Conservation (phyloP, 2,888 invertebrate genomes). For the Antheraea assamensis region DNA sequence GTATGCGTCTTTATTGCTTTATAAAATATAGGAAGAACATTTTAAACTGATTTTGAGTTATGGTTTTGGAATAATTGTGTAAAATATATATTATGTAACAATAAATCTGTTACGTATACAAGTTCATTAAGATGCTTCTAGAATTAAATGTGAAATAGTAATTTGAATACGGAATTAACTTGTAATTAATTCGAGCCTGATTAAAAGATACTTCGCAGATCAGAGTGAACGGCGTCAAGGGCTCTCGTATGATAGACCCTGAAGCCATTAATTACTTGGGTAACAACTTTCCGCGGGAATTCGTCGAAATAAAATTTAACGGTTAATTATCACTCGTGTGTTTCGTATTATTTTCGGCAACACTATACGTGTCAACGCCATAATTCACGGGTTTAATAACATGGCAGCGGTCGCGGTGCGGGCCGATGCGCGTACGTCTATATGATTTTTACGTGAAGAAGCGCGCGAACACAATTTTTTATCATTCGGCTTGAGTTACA, state of each 20-base stretch:
- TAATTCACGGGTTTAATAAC: constrained; percentile 76
- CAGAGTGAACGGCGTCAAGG: not conserved
- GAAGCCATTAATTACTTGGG: constrained; percentile 17
- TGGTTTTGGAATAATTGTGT: too few species aligned
- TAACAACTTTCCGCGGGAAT: constrained; percentile 14
- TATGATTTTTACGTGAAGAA: constrained; percentile 62
- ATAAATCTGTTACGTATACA: too few species aligned
- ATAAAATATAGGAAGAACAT: too few species aligned
- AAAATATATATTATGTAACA: too few species aligned
- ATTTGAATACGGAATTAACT: not conserved
- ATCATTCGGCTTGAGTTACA: constrained; percentile 36
- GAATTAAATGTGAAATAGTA: not conserved
- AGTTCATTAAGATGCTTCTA: not conserved
- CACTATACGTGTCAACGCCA: constrained; percentile 72
- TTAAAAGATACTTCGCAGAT: constrained; percentile 1
- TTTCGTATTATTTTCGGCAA: constrained; percentile 55
- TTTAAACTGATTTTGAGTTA: too few species aligned
- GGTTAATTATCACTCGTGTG: constrained; percentile 74
- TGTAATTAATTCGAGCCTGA: not conserved
- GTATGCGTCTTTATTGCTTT: too few species aligned
- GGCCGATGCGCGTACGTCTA: constrained; percentile 26
- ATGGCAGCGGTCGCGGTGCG: constrained; percentile 49
- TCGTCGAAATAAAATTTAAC: constrained; percentile 55
- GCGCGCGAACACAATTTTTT: constrained; percentile 54
- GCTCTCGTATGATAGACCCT: not conserved